Conservation (phyloP, 2,113 vertebrate species). For the Stigmatopora nigra region DNA sequence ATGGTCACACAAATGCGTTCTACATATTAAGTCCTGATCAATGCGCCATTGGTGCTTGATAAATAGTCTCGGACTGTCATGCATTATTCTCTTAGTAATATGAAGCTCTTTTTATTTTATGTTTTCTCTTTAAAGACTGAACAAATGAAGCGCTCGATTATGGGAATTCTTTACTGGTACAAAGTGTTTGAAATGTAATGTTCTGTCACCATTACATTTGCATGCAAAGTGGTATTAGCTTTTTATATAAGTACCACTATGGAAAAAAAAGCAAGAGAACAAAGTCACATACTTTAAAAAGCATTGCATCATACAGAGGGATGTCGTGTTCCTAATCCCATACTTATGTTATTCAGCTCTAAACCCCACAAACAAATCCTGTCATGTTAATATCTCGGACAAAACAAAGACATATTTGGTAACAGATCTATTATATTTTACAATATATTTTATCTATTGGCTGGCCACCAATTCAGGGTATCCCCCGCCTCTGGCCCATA, state of each 20-base stretch:
- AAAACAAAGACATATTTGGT: background rate
- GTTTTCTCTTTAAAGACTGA: conserved; percentile 17
- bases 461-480: no score
- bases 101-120: conserved; percentile 5
- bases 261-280: conserved; percentile 25
- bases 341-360: background rate
- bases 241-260: conserved; percentile 38
- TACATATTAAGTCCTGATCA: conserved; percentile 34
- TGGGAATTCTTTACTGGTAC: conserved; percentile 15
- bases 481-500: no score
- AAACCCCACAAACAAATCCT: background rate
- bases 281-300: background rate
- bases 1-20: conserved; percentile 30
- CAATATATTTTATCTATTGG: no score
- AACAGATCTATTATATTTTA: background rate
- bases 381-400: background rate
- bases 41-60: conserved; percentile 35
- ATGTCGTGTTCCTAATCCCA: background rate
- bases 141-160: conserved; percentile 40
- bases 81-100: conserved; percentile 35
- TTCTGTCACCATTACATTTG: conserved; percentile 34
- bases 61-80: conserved; percentile 43
- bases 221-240: conserved; percentile 42
- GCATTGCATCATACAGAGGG: background rate
- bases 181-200: conserved; percentile 38